Percentiles rank a stretch among this genome's conserved stretches.
Evolutionary conservation across 1,140 invertebrate genomes (phyloP).

Genomic region (Neelides sp.): DNA sequence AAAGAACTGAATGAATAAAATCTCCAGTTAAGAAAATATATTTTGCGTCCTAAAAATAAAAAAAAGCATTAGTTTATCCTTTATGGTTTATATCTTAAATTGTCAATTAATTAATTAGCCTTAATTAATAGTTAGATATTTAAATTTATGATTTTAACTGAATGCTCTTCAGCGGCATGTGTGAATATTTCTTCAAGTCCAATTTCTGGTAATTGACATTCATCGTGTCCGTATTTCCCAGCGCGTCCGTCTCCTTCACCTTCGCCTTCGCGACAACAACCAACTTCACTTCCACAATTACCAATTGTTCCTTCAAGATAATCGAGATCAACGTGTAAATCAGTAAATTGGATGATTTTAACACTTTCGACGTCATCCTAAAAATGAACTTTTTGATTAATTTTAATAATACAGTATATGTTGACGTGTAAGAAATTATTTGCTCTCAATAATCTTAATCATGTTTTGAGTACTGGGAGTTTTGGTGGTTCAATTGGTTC

Average conservation of each 20-base stretch:
- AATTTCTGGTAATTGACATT: constrained; percentile 35
- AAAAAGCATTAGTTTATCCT: no score
- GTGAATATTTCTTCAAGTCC: constrained; percentile 35
- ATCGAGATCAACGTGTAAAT: constrained; percentile 62
- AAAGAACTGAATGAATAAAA: constrained; percentile 43
- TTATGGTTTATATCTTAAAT: no score
- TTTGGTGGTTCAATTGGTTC: no score
- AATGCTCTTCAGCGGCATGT: constrained; percentile 32
- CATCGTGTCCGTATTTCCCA: constrained; percentile 36
- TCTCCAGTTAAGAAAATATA: constrained; percentile 46
- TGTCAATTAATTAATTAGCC: background rate
- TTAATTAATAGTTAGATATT: background rate
- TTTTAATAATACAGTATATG: no score
- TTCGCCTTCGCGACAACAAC: constrained; percentile 57
- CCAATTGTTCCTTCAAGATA: constrained; percentile 55
- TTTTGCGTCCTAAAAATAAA: constrained; percentile 32
- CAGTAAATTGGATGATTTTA: constrained; percentile 58
- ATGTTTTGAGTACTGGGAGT: no score
- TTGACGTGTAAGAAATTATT: no score
- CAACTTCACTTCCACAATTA: constrained; percentile 48
- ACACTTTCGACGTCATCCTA: constrained; percentile 31
- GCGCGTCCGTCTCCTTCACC: constrained; percentile 32
- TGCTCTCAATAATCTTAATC: no score
- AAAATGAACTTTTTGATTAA: no score
- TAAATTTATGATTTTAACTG: background rate